Conservation (phyloP, 2,113 vertebrate genomes). For the Lates calcarifer region DNA sequence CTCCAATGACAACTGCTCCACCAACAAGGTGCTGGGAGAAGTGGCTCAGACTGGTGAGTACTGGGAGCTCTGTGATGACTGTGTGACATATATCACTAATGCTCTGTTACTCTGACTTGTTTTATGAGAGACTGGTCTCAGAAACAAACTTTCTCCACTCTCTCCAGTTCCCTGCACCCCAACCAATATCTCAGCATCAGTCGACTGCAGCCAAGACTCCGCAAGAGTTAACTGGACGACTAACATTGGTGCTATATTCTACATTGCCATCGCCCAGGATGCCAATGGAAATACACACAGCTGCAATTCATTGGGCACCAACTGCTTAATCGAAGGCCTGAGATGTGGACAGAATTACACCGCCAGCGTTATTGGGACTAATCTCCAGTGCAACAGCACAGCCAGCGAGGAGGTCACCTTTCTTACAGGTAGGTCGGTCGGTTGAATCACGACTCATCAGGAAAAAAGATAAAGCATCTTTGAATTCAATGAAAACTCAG, state of each 20-base stretch:
- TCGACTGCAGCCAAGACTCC: slow-evolving; percentile 72
- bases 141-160: neutral
- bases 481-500: neutral
- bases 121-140: neutral
- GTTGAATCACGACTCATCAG: neutral
- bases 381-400: slow-evolving; percentile 81
- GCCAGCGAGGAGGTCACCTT: slow-evolving; percentile 59
- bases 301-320: slow-evolving; percentile 61
- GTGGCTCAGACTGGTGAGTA: slow-evolving; percentile 79
- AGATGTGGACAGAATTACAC: slow-evolving; percentile 81
- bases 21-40: slow-evolving; percentile 67
- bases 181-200: slow-evolving; percentile 45
- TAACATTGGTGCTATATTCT: slow-evolving; percentile 71
- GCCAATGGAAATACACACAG: slow-evolving; percentile 52
- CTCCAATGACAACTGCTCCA: slow-evolving; percentile 77
- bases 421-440: slow-evolving; percentile 74
- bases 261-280: slow-evolving; percentile 63
- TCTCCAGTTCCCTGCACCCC: slow-evolving; percentile 84
- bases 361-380: slow-evolving; percentile 69
- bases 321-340: slow-evolving; percentile 75
- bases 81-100: neutral
- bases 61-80: neutral
- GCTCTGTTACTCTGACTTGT: neutral
- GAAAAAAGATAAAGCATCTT: neutral
- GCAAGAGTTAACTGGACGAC: slow-evolving; percentile 74